Base-by-base conservation (phyloP, 2,797 vertebrate genomes). In the Mareca penelope region DNA sequence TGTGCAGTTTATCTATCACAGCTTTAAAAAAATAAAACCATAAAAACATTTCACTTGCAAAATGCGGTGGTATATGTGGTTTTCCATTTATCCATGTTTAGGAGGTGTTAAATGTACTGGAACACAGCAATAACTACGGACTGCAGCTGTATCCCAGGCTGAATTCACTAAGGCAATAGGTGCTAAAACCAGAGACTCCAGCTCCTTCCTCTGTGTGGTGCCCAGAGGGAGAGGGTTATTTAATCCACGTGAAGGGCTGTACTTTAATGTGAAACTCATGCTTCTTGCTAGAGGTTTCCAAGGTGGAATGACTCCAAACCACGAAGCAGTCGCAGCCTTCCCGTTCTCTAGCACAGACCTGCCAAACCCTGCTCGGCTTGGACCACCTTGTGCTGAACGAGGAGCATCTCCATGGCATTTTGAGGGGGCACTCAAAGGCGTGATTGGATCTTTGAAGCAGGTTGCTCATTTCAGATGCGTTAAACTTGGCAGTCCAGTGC, bases 21-120 rank as follows among this genome's bases (percentile, higher is more conserved):
- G 14, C 23, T 52, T 63, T 64, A 61, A 44, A 89, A 75, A 64
- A 23, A 59, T 39, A 84, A 82, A 71, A 72, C 6, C 85, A 13
- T 72, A 80, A 80, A 95, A 94, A 59, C 70, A 60, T 93, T 96
- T 95, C 85, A 53, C 79, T 94, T 94, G 84, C 89, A 95, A 92
- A 95, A 78, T 2, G 18, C 73, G 64, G 87, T 9, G 28, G 68
- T 55, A 21, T 28, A 23, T 81, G 75, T 85, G 88, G 26, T 67
- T 95, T 96, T 85, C 88, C 55, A 94, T 80, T 83, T 44, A 65
- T 75, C 70, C 90, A 73, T 2, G 3, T 91, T 91, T 82, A 70
- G 94, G 77, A 88, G 71, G 75, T 73, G 91, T 71, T 88, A 82
- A 92, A 80, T 67, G 52, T 72, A 37, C 77, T 86, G 82, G 87